Base-by-base conservation (phyloP, 2,797 vertebrate species). In the Anas georgica region DNA sequence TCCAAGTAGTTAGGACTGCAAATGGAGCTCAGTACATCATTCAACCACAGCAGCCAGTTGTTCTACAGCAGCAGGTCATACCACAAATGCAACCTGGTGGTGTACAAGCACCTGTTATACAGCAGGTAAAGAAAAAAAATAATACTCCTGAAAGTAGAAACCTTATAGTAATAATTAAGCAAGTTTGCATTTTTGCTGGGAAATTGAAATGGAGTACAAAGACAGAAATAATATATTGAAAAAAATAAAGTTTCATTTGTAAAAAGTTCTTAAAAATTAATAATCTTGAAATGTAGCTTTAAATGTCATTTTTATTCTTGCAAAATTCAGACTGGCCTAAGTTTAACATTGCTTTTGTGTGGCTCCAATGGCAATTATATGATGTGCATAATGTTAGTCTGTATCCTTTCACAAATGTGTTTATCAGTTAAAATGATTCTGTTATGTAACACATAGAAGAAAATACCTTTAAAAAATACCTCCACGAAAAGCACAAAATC, bases 91-190 rank as follows among this genome's bases (percentile, higher is more conserved):
- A 99, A 96, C 98, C 99, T 23, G 98, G 99, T 16, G 99, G 98
- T 15, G 99, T 99, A 64, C 99, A 99, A 96, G 99, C 99, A 15
- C 99, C 99, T 7, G 99, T 99, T 91, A 99, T 99, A 97, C 99
- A 99, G 92, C 99, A 99, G 99, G 99, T 99, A 97, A 96, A 85
- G 62, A 50, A 59, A 59, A 35, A 6, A 43, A 6, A 39, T 33
- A 35, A 2, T 58, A 29, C 13, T 12, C n/a, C 33, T 79, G n/a
- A 29, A 80, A 83, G 9, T 52, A 83, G 83, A 70, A 45, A 0
- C 6, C 10, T 14, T 5, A 3, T 35, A n/a, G 14, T 48, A 69
- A 15, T 77, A 78, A 66, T 10, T 92, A 12, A 41, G 73, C 23
- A 46, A 21, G 5, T 14, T 83, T 81, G 22, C 18, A 10, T 68